Percentiles rank a stretch among this genome's conserved stretches.
These are phyloP conservation scores for Canis aureus DNA, from an alignment of 2,113 vertebrate species.

Conservation along the genomic window DNA sequence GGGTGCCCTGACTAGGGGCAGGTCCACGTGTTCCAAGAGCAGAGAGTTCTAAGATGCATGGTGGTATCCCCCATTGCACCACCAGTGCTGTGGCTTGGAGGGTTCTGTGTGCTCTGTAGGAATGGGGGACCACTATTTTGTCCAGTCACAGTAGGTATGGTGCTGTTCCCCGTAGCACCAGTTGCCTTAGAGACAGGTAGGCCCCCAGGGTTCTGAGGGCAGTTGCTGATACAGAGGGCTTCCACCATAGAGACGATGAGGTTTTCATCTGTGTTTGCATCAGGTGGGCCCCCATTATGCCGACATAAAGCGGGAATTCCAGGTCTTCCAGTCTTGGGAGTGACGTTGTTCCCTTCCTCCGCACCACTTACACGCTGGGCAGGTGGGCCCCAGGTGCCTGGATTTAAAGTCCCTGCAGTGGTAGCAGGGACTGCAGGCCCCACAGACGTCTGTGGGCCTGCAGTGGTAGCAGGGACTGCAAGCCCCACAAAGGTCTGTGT, in stretches of 20 bases:
- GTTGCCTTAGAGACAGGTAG: background rate
- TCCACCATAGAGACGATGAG: no score
- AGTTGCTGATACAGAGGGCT: background rate
- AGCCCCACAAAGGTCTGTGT: no score
- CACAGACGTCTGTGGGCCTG: no score
- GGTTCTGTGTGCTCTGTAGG: fast-evolving
- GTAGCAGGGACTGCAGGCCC: no score
- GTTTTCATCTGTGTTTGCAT: no score
- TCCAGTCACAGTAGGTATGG: background rate
- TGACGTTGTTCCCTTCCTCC: no score
- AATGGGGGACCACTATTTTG: no score
- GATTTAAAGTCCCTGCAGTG: no score
- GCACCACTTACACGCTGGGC: background rate
- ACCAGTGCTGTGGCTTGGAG: background rate
- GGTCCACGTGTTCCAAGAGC: background rate
- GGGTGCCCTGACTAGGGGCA: background rate
- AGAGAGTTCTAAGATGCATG: background rate
- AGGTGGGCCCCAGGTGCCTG: no score
- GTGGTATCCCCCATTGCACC: fast-evolving
- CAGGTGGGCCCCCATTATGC: background rate
- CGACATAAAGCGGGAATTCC: background rate
- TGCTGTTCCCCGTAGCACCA: fast-evolving
- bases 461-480: no score
- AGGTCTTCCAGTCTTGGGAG: no score
- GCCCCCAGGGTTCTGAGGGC: background rate